Evolutionary conservation across 2,888 invertebrate species (phyloP), one percentile per base, ranked within the genome.

Genomic region (Arge pagana): DNA sequence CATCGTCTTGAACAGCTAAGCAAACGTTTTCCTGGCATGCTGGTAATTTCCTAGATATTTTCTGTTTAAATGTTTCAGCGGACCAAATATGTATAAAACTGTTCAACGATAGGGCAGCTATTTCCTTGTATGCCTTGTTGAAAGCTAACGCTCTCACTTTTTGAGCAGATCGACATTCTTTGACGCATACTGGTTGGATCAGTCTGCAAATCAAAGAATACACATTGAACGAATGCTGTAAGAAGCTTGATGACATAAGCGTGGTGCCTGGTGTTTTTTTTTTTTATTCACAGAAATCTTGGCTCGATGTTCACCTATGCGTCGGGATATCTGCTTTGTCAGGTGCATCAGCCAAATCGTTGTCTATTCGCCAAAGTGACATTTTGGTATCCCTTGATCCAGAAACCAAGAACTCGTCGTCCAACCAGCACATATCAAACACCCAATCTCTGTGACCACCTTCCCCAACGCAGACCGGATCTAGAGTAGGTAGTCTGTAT

Each of bases 11-110:
- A 1, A 86, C 91, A 24, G 94, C 90, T 67, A 96, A 82, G 70
- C 96, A 96, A 26, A 96, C 96, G 72, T 95, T 94, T 77, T 96
- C 96, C 77, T 92, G 90, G 57, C 89, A 88, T 53, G 93, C 91
- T 1, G 92, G 93, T 68, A 96, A 80, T 76, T 93, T 93, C 50
- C 90, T 80, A 4, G 92, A 91, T 64, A 91, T 83, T 71, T 89
- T 93, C 74, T 95, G 94, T 55, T 86, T 85, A 77, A 96, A 95
- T 8, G 87, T 88, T 76, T 92, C 89, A 0, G 93, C 91, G 79
- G 88, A 91, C 86, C 95, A 96, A 63, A 96, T 88, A 79, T 96
- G 96, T 71, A 96, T 91, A 77, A 89, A 95, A 1, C 94, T 94
- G 78, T 96, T 96, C 7, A 96, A 80, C 0, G 95, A 94, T 2